Evolutionary conservation across 2,797 vertebrate species (phyloP).

Genomic region (Galagoides demidoff): DNA sequence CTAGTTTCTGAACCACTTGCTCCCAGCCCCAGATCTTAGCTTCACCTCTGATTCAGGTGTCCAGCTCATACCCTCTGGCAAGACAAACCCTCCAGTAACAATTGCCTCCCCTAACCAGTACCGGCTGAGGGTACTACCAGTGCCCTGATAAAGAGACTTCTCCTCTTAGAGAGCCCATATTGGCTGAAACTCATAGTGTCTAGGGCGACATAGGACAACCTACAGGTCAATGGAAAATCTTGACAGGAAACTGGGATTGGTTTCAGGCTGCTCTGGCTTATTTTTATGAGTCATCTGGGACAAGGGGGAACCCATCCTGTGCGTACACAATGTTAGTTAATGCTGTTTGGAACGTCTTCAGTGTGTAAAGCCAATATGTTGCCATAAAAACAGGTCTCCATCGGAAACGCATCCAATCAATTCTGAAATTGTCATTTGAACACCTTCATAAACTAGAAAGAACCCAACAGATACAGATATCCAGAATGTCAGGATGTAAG

Average conservation of each 20-base stretch:
- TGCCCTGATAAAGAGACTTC: not conserved
- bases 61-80: not conserved
- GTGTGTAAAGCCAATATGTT: slow-evolving; percentile 70
- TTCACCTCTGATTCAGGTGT: not conserved
- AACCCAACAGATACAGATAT: slow-evolving; percentile 51
- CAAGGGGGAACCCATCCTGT: not conserved
- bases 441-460: slow-evolving; percentile 64
- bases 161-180: not conserved
- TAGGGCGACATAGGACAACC: not conserved
- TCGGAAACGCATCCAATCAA: slow-evolving; percentile 62
- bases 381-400: slow-evolving; percentile 68
- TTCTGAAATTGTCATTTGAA: slow-evolving; percentile 73
- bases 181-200: not conserved
- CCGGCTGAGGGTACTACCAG: not conserved
- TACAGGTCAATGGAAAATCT: slow-evolving; percentile 16
- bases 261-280: not conserved
- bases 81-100: not conserved
- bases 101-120: not conserved
- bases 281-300: slow-evolving; percentile 35
- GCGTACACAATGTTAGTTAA: slow-evolving; percentile 59
- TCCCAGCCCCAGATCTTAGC: not conserved
- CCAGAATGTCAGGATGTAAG: not conserved
- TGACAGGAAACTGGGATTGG: not conserved
- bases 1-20: not conserved
- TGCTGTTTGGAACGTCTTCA: slow-evolving; percentile 40